Base-by-base conservation (phyloP, 2,797 vertebrate genomes). In the Sarcoramphus papa region DNA sequence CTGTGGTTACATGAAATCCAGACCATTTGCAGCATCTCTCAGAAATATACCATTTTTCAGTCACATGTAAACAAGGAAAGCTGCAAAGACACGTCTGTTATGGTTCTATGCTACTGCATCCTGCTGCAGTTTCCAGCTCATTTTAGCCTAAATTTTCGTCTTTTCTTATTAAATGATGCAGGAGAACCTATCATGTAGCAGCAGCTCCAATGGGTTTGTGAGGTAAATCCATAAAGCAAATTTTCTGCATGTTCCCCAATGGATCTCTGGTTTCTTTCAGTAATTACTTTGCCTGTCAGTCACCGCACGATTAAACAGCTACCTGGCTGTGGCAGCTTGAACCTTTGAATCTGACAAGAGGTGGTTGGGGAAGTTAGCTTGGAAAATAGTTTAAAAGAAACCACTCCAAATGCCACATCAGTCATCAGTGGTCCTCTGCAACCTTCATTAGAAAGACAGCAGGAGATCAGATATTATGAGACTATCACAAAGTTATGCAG, bases 281-380 rank as follows among this genome's bases (percentile, higher is more conserved):
- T 54, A 95, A 84, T 92, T 92, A 53, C 57, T 90, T 88, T 76
- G 8, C 50, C 69, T 86, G 74, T 87, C 83, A 93, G 80, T 94
- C 86, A 67, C 25, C 0, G 0, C 68, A 59, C 0, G 2, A 78
- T 81, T 77, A 93, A 86, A 91, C 43, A 89, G 33, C 77, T 83
- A 41, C 37, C 53, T 84, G 57, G 12, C 31, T 83, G 20, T 80
- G 64, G 47, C n/a, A 88, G 72, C 43, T 56, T 85, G 64, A 90
- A 80, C 25, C 40, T 83, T 74, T 80, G 48, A 80, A 72, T 83
- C 28, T 80, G 82, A 92, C 33, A 79, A n/a, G 79, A 80, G 8
- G 18, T 63, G 28, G 14, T 1, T 88, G 45, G 18, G 23, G 13
- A 90, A 85, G 56, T 83, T 56, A 73, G 35, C 27, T 63, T 70